Base-by-base conservation (phyloP, 2,888 invertebrate species). In the Pristionchus entomophagus region DNA sequence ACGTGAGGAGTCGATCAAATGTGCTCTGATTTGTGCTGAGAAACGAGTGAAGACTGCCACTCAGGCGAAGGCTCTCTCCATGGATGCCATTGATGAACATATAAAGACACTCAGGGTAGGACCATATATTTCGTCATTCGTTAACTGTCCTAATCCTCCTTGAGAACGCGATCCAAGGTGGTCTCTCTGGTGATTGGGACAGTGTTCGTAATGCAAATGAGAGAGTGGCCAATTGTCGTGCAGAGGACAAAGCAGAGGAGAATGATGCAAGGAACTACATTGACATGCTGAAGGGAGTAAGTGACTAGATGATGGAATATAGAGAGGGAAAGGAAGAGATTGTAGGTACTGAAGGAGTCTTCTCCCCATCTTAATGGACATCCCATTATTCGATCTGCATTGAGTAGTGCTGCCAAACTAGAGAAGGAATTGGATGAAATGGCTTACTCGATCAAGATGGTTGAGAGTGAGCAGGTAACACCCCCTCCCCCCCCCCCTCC, bases 381-480 rank as follows among this genome's bases (percentile, higher is more conserved):
- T 84, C 83, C 83, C 45, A 62, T 84, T 14, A 32, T 84, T 22
- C 83, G 53, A 65, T 84, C 83, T 49, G 83, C 83, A 29, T 59
- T 65, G 29, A 65, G 12, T 29, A 83, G 62, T 62, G 83, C 83
- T 14, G 49, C 45, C 14, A 84, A 84, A 32, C 26, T 84, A 26
- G 65, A 84, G 62, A 84, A 84, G 65, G 83, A 84, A 32, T 49
- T 84, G 19, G 83, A 84, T 49, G 83, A 84, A 32, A 84, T 84
- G 83, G 62, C 83, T 19, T 84, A 65, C 45, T 84, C 83, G 12
- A 53, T 84, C 41, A 84, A 84, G 32, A 84, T 84, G 83, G 81
- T 92, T 91, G 26, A 91, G 92, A 65, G 92, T 97, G 1, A 95
- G 96, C 29, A 96, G 96, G 88, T 96, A 95, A 45, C 10, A 12